Conservation (phyloP, 2,888 invertebrate genomes). For the Thymelicus lineola region DNA sequence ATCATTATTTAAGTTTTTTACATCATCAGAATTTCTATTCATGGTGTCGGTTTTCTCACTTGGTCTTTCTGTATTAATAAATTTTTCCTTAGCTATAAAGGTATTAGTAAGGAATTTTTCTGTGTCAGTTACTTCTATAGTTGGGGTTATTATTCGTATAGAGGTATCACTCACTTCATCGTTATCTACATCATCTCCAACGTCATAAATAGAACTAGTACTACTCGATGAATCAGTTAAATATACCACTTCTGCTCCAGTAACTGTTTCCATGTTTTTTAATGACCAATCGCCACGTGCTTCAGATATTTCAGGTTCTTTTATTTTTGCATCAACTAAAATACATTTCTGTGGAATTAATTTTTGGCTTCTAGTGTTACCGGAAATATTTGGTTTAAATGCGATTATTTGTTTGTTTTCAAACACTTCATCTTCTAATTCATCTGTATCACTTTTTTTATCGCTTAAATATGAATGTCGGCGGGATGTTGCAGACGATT, state of each 20-base stretch:
- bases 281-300: slow-evolving; percentile 84
- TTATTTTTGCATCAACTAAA: slow-evolving; percentile 86
- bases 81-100: slow-evolving; percentile 52
- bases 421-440: slow-evolving; percentile 81
- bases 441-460: slow-evolving; percentile 75
- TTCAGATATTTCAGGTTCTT: slow-evolving; percentile 84
- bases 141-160: slow-evolving; percentile 79
- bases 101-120: slow-evolving; percentile 71
- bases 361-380: slow-evolving; percentile 16
- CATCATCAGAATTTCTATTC: slow-evolving; percentile 32
- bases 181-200: slow-evolving; percentile 76
- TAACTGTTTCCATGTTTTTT: slow-evolving; percentile 78
- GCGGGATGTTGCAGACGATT: slow-evolving; percentile 86
- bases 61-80: slow-evolving; percentile 20
- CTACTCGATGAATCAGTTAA: slow-evolving; percentile 88
- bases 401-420: slow-evolving; percentile 58
- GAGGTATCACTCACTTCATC: slow-evolving; percentile 76
- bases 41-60: slow-evolving; percentile 19
- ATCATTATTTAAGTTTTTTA: slow-evolving; percentile 10
- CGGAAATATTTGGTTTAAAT: slow-evolving; percentile 21
- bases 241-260: slow-evolving; percentile 88
- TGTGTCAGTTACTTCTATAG: slow-evolving; percentile 79
- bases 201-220: slow-evolving; percentile 85
- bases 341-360: slow-evolving; percentile 79
- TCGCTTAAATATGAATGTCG: slow-evolving; percentile 81